Evolutionary conservation across 1,140 invertebrate species (phyloP), one percentile per base, ranked within the genome.

Genomic region (Spodoptera litura): DNA sequence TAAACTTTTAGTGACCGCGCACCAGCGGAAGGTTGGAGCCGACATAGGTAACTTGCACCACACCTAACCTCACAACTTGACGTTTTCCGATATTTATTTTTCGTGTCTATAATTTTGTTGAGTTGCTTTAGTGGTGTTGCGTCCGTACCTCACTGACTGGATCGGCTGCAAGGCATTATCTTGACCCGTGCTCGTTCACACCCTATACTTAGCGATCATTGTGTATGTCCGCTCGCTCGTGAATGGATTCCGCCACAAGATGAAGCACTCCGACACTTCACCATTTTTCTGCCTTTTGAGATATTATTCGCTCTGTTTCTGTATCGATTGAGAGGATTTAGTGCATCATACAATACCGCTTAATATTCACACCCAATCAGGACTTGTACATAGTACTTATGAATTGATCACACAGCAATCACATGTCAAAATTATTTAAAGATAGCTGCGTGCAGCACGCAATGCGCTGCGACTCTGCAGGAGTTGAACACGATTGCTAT

Each of bases 11-110:
- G 96, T 97, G 96, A 96, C 96, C 94, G 96, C 96, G 92, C 96
- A 96, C 94, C 96, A 96, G 94, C 96, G 96, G 96, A 96, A 96
- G 95, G 96, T 96, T 94, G 96, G 96, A 95, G 96, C 96, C 95
- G 96, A 96, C 92, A 95, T 96, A 96, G 96, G 96, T 97, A 97
- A 97, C 95, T 95, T 93, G 91, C 92, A 94, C 93, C 83, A 93
- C 91, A 93, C 92, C 90, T 92, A 93, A 93, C 91, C 91, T 91
- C 93, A 93, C 89, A 91, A 91, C 92, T 94, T 93, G 90, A 91
- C 90, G 92, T 94, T 94, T 94, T 94, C 89, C 88, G 88, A 92
- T 89, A 91, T 92, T 91, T 89, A 86, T 87, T 94, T 94, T 94
- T 91, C 89, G 89, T 93, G 91, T 93, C 89, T 93, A 94, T 92